Conservation (phyloP, 2,113 vertebrate genomes). For the Fukomys damarensis region DNA sequence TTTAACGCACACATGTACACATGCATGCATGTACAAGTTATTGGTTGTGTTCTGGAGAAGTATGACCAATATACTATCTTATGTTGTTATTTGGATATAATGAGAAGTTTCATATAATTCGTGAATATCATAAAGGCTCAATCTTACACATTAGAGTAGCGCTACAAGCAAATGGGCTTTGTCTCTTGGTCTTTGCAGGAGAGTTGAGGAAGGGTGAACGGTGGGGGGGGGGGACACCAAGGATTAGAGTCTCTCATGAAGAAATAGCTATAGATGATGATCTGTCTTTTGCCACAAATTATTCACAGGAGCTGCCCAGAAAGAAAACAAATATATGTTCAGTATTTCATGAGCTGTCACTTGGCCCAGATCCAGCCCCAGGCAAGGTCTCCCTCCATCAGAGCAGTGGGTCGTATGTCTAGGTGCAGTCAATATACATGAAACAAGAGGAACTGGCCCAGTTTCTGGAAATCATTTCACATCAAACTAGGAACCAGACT, state of each 20-base stretch:
- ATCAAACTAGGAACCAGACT: conserved; percentile 80
- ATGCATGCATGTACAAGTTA: not conserved
- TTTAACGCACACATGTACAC: not conserved
- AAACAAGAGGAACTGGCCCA: conserved; percentile 39
- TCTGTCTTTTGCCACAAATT: not conserved
- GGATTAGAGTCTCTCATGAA: not conserved
- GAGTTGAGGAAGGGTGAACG: not conserved
- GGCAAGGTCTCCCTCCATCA: not conserved
- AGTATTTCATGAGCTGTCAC: not conserved
- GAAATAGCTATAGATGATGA: not conserved
- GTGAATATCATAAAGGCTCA: not conserved
- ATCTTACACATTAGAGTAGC: not conserved
- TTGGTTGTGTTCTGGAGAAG: not conserved
- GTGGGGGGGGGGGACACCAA: not conserved
- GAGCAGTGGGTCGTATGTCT: not conserved
- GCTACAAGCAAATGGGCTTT: not conserved
- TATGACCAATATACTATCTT: not conserved
- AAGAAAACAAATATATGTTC: not conserved
- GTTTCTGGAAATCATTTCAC: conserved; percentile 52
- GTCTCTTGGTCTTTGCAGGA: not conserved
- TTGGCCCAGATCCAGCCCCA: not conserved
- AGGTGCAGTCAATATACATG: not conserved
- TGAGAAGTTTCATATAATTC: not conserved
- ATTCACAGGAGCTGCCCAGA: not conserved
- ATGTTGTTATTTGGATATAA: not conserved